These are phyloP conservation scores for Hoplias malabaricus DNA, from an alignment of 2,113 vertebrate species.

Conservation along the genomic window DNA sequence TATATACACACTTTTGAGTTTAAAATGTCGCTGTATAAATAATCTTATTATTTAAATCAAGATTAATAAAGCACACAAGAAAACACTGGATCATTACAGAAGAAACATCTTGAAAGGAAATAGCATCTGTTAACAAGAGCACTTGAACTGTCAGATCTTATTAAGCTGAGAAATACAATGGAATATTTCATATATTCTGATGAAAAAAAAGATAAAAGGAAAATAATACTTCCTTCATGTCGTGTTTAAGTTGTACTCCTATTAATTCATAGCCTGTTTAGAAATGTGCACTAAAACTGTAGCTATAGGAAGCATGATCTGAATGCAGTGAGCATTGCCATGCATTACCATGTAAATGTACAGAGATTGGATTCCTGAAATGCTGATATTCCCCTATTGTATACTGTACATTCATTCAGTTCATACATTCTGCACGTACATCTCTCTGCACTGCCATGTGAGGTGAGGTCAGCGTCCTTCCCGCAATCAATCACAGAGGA, in stretches of 20 bases:
- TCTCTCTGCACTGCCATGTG: conserved; percentile 45
- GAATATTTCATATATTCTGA: no score
- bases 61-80: background rate
- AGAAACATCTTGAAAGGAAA: no score
- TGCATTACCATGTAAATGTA: background rate
- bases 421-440: conserved; percentile 58
- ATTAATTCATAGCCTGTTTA: background rate
- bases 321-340: background rate
- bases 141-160: no score
- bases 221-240: background rate
- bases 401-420: background rate
- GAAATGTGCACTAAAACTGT: background rate
- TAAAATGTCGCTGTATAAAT: no score
- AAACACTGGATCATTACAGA: no score
- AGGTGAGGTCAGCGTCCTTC: conserved; percentile 45
- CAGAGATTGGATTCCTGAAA: background rate
- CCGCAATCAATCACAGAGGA: conserved; percentile 36
- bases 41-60: no score
- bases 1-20: no score
- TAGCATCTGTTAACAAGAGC: background rate
- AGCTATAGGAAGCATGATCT: background rate
- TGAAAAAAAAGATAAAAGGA: background rate
- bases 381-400: background rate
- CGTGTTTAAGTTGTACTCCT: background rate
- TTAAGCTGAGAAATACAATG: no score